Percentiles rank a stretch among this genome's conserved stretches.
These are phyloP conservation scores for Dunckerocampus dactyliophorus DNA, from an alignment of 2,113 vertebrate species.

Conservation along the genomic window DNA sequence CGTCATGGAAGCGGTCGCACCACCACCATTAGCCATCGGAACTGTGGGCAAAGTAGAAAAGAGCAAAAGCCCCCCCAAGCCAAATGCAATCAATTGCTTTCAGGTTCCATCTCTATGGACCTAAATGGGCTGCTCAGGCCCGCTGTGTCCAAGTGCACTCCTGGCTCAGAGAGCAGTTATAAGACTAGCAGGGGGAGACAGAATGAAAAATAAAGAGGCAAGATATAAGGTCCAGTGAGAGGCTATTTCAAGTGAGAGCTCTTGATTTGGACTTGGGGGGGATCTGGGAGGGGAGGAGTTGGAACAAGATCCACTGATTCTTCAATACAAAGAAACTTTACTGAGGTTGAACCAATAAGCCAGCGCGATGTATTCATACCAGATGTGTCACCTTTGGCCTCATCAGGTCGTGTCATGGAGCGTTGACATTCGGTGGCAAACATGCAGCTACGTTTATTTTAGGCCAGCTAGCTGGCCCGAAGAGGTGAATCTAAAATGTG, in stretches of 20 bases:
- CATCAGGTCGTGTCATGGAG: no score
- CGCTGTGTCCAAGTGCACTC: conserved; percentile 26
- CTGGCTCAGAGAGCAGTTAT: conserved; percentile 7
- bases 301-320: no score
- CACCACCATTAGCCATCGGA: conserved; percentile 45
- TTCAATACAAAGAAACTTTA: no score
- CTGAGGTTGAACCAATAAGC: conserved; percentile 29
- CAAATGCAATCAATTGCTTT: conserved; percentile 26
- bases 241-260: conserved; percentile 16
- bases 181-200: not conserved
- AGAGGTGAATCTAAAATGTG: no score
- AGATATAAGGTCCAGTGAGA: conserved; percentile 8
- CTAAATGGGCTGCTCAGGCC: conserved; percentile 15
- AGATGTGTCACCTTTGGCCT: conserved; percentile 32
- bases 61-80: conserved; percentile 25
- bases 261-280: not conserved
- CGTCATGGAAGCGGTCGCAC: conserved; percentile 9
- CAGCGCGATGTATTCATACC: conserved; percentile 30
- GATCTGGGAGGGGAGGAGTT: no score
- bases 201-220: conserved; percentile 10
- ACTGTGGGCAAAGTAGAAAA: conserved; percentile 41
- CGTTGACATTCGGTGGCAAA: conserved; percentile 1
- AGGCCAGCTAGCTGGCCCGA: no score
- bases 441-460: no score
- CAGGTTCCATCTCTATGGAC: conserved; percentile 30